Base-by-base conservation (phyloP, 1,140 invertebrate species). In the Scylla paramamosain region DNA sequence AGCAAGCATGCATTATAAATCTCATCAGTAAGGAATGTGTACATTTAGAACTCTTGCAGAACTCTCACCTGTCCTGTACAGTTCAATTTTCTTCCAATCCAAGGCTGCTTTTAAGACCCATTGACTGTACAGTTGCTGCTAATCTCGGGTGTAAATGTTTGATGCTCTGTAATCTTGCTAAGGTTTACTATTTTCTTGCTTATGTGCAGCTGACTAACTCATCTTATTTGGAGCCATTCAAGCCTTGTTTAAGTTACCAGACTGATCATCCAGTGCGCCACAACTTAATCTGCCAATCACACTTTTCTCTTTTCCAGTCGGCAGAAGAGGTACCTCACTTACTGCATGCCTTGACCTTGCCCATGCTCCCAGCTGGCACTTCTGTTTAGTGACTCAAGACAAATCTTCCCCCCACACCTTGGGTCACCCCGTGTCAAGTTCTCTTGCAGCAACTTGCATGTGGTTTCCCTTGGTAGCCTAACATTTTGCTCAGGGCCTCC, bases 251-350 rank as follows among this genome's bases (percentile, higher is more conserved):
- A 82, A 89, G 94, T 95, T 95, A 87, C 46, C 91, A 88, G 94
- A 94, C 84, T 82, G 91, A 83, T 93, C 86, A 83, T 95, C 86
- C 83, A 88, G 91, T 86, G 59, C 77, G 77, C 90, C 84, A 52
- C 82, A 29, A 88, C 86, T 93, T 95, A 95, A 95, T 95, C 94
- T 95, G 87, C 94, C 94, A 95, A 95, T 95, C 91, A 95, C 91
- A 95, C 94, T 95, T 95, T 94, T 95, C 94, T 95, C 94, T 95
- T 95, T 95, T 95, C 94, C 94, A 95, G 94, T 95, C 94, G 86
- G 94, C 94, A 95, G 94, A 95, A 95, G 94, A 95, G 94, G 94
- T 95, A 95, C 94, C 94, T 88, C 83, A 91, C 32, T 95, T 92
- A 95, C 90, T 95, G 94, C 94, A 95, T 95, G 94, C 88, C 77